phyloP scores from a whole-genome alignment of 2,113 vertebrate genomes.

The Edolisoma coerulescens region DNA sequence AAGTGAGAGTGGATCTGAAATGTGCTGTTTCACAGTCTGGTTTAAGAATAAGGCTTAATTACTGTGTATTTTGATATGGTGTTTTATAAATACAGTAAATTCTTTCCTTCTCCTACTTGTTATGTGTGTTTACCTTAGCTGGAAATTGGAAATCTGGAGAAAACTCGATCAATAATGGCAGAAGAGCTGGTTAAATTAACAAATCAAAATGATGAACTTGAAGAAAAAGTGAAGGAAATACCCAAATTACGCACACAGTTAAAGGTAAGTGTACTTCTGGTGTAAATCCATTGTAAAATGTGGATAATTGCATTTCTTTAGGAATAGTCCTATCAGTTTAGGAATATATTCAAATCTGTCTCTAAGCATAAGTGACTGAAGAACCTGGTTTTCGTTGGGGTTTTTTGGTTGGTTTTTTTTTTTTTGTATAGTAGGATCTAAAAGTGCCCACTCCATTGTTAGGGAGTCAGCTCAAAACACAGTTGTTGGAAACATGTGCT shows the following conservation, averaged over 20 bases:
- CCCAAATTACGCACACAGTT: slow-evolving; percentile 84
- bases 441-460: not conserved
- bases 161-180: slow-evolving; percentile 91
- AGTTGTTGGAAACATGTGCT: not conserved
- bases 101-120: not conserved
- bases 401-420: too few relatives aligned
- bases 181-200: slow-evolving; percentile 95
- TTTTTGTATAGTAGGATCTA: not conserved
- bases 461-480: not conserved
- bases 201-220: slow-evolving; percentile 94
- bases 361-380: not conserved
- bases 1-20: not conserved
- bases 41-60: not conserved
- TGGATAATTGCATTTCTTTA: not conserved
- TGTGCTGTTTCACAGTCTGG: not conserved
- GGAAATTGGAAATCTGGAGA: slow-evolving; percentile 91
- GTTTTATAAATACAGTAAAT: not conserved
- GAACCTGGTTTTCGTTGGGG: accelerated
- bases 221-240: slow-evolving; percentile 90
- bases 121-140: slow-evolving; percentile 70
- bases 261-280: slow-evolving; percentile 73
- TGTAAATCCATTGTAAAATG: not conserved
- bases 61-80: not conserved
- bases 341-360: not conserved
- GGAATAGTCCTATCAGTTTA: not conserved